Conservation (phyloP, 2,113 vertebrate genomes). For the Lagopus leucura region DNA sequence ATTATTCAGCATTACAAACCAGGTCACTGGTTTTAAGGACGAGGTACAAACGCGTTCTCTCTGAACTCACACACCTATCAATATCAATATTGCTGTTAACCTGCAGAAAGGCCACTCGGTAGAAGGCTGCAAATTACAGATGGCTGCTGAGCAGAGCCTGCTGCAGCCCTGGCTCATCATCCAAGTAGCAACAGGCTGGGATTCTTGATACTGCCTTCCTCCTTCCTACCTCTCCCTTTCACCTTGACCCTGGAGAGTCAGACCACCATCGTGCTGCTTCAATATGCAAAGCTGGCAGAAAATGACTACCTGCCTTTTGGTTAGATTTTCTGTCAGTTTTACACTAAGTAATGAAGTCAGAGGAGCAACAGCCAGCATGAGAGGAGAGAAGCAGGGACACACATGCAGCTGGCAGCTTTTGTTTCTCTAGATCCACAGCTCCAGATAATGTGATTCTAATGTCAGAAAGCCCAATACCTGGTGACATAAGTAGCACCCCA, state of each 20-base stretch:
- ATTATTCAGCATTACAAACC: not conserved
- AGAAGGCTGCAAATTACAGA: not conserved
- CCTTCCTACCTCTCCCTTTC: not conserved
- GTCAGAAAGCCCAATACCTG: not conserved
- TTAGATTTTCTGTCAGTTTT: not conserved
- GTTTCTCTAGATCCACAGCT: not conserved
- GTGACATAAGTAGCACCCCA: not conserved
- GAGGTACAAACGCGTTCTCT: not conserved
- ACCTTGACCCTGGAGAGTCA: fast-evolving
- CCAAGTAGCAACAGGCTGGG: not conserved
- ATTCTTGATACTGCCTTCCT: not conserved
- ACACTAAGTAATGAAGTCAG: not conserved
- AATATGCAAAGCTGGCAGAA: not conserved
- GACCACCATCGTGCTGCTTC: fast-evolving
- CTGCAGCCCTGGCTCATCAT: not conserved
- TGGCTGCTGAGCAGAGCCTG: not conserved
- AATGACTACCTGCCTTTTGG: not conserved
- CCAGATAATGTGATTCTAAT: not conserved
- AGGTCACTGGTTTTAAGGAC: not conserved
- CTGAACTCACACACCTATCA: not conserved
- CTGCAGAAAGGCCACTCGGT: not conserved
- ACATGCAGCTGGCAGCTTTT: not conserved
- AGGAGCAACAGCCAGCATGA: not conserved
- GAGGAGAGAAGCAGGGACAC: not conserved
- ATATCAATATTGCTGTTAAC: not conserved